Conservation (phyloP, 2,113 vertebrate genomes). For the Neodon shergylaensis region DNA sequence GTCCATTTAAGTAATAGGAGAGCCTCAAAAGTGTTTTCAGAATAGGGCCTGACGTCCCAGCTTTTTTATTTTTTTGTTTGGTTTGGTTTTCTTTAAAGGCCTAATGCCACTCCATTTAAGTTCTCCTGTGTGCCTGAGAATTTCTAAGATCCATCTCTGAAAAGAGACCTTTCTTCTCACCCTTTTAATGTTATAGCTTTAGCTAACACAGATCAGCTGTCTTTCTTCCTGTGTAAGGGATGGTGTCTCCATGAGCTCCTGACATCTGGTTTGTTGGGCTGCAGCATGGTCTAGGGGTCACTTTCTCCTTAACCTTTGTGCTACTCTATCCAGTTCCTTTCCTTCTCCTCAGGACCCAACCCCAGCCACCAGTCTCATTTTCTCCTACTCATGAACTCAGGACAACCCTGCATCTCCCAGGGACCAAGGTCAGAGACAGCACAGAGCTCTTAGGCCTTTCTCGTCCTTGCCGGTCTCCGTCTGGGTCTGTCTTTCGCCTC, state of each 20-base stretch:
- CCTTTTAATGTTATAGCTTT: background rate
- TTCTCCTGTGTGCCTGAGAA: background rate
- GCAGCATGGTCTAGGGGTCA: background rate
- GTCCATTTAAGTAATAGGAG: slow-evolving; percentile 44
- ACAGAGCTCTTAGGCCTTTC: background rate
- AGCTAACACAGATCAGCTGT: background rate
- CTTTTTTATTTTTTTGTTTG: background rate
- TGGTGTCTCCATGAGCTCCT: background rate
- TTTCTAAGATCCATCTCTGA: background rate
- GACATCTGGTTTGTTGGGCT: background rate
- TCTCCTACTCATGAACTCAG: background rate
- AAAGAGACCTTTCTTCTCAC: background rate
- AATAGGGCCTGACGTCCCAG: background rate
- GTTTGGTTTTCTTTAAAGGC: slow-evolving; percentile 48
- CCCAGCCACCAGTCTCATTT: background rate
- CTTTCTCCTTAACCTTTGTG: background rate
- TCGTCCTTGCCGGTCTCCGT: background rate
- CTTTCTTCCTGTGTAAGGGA: background rate
- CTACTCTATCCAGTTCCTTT: background rate
- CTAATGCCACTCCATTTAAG: background rate
- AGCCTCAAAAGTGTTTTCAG: slow-evolving; percentile 33
- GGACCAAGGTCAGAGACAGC: background rate
- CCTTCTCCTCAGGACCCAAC: background rate
- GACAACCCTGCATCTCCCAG: background rate
- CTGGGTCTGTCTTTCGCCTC: background rate